These are phyloP conservation scores for Cosmia trapezina DNA, from an alignment of 2,888 invertebrate genomes.

Conservation along the genomic window DNA sequence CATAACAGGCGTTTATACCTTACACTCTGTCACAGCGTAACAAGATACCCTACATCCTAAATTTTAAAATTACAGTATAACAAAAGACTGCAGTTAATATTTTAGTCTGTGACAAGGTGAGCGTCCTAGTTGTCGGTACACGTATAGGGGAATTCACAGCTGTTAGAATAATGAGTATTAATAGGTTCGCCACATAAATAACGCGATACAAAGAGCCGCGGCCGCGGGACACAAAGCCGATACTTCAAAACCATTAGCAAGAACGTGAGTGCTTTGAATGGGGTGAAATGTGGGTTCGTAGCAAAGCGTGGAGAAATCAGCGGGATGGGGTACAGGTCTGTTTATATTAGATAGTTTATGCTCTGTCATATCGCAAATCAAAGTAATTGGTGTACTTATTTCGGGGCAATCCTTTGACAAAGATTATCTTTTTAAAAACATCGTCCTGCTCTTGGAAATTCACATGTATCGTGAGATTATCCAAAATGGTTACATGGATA, in stretches of 20 bases:
- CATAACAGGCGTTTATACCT: slow-evolving; percentile 64
- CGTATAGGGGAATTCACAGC: slow-evolving; percentile 68
- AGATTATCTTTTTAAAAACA: neutral
- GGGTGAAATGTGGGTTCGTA: slow-evolving; percentile 51
- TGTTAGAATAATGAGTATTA: slow-evolving; percentile 79
- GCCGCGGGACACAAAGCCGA: slow-evolving; percentile 77
- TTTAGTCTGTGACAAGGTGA: slow-evolving; percentile 63
- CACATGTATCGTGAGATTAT: neutral
- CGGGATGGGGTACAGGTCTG: slow-evolving; percentile 11
- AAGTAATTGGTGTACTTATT: slow-evolving; percentile 30
- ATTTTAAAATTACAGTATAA: slow-evolving; percentile 37
- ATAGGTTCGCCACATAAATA: slow-evolving; percentile 81
- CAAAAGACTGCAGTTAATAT: slow-evolving; percentile 18
- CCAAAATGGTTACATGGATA: neutral
- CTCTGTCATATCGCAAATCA: slow-evolving; percentile 38
- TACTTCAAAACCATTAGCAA: slow-evolving; percentile 83
- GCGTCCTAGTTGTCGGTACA: slow-evolving; percentile 54
- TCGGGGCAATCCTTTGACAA: neutral
- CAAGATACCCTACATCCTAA: slow-evolving; percentile 1
- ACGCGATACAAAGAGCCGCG: slow-evolving; percentile 72
- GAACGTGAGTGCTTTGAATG: slow-evolving; percentile 57
- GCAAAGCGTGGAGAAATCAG: slow-evolving; percentile 32
- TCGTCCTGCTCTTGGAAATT: neutral
- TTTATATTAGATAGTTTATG: slow-evolving; percentile 42
- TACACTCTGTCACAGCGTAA: slow-evolving; percentile 60